Evolutionary conservation across 2,888 invertebrate species (phyloP).

Genomic region (Clistopyga incitator): DNA sequence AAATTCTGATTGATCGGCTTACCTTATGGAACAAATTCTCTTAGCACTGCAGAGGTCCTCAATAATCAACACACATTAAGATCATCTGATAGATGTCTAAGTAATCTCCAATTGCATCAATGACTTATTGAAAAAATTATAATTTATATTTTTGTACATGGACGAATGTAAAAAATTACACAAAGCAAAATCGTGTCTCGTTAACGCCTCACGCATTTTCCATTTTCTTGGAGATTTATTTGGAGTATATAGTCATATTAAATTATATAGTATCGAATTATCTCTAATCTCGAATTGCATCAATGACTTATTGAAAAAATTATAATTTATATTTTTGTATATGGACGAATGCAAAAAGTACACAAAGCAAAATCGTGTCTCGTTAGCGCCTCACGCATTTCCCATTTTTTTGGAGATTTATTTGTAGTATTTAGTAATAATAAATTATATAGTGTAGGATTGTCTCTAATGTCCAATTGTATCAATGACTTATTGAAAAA

Average conservation of each 20-base stretch:
- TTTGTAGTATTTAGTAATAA: too few relatives aligned
- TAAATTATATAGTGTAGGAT: too few relatives aligned
- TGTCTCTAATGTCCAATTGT: slow-evolving; percentile 5
- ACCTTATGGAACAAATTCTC: slow-evolving; percentile 46
- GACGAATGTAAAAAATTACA: background rate
- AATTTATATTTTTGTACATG: background rate
- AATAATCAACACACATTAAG: background rate
- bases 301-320: background rate
- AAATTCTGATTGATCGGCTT: slow-evolving; percentile 78
- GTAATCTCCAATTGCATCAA: background rate
- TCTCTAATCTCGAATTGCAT: slow-evolving; percentile 1
- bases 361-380: too few relatives aligned
- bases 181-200: too few relatives aligned
- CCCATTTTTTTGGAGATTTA: too few relatives aligned
- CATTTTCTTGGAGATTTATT: too few relatives aligned
- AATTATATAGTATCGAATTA: too few relatives aligned
- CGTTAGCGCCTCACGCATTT: too few relatives aligned
- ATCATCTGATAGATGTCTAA: background rate
- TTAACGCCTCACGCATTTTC: too few relatives aligned
- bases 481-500: background rate
- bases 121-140: background rate
- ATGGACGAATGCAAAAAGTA: background rate
- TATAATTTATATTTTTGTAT: background rate
- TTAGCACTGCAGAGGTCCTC: background rate
- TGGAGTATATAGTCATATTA: too few relatives aligned